Percentiles rank a stretch among this genome's conserved stretches.
These are phyloP conservation scores for Nixonia krombeini DNA, from an alignment of 1,140 invertebrate species.

Conservation along the genomic window DNA sequence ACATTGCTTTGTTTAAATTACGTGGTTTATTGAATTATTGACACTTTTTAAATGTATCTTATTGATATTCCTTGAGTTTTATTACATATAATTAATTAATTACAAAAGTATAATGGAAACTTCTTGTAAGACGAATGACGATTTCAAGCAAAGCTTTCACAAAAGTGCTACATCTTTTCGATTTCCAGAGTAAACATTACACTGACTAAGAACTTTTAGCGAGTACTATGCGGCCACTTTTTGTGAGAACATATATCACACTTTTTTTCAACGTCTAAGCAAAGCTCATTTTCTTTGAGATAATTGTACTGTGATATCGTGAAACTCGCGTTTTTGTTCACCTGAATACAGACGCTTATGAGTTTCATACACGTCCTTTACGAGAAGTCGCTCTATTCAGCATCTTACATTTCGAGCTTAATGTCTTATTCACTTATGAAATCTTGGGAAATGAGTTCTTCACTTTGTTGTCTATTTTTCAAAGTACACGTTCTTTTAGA, in stretches of 20 bases:
- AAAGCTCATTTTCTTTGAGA: slow-evolving; percentile 64
- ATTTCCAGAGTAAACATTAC: slow-evolving; percentile 29
- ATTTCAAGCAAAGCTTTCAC: slow-evolving; percentile 8
- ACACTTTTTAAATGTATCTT: too few species aligned
- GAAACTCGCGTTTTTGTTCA: slow-evolving; percentile 49
- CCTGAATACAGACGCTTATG: slow-evolving; percentile 31
- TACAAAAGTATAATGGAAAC: not conserved
- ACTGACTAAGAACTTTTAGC: slow-evolving; percentile 51
- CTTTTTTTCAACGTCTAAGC: slow-evolving; percentile 49
- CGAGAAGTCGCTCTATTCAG: slow-evolving; percentile 32
- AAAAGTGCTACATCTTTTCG: slow-evolving; percentile 27
- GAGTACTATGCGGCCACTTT: slow-evolving; percentile 54
- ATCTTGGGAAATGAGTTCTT: slow-evolving; percentile 44
- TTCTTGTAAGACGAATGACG: not conserved
- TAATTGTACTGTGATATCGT: slow-evolving; percentile 63
- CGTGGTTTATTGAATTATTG: too few species aligned
- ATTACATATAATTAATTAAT: not conserved
- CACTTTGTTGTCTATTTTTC: slow-evolving; percentile 33
- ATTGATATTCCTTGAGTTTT: too few species aligned
- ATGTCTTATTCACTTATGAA: slow-evolving; percentile 47
- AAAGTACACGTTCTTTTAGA: slow-evolving; percentile 28
- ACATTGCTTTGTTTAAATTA: too few species aligned
- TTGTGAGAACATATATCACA: slow-evolving; percentile 50
- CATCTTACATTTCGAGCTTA: slow-evolving; percentile 34
- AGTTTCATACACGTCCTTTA: slow-evolving; percentile 47